phyloP scores from a whole-genome alignment of 2,888 invertebrate genomes.

The Loripinus fragilis region DNA sequence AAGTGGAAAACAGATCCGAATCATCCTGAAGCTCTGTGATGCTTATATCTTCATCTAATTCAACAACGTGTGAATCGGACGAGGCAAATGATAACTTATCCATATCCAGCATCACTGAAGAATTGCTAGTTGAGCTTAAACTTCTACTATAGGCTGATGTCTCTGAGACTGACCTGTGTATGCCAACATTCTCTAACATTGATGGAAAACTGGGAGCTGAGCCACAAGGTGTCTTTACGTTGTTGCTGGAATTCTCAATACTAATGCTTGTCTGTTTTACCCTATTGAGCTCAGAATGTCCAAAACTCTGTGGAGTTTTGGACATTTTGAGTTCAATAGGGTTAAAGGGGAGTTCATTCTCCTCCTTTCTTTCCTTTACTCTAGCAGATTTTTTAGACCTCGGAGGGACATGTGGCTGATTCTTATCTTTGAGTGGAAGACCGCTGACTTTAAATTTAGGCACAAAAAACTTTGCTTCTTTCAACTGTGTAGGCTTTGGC shows the following conservation, averaged over 20 bases:
- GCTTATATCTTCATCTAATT: conserved; percentile 59
- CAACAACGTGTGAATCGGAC: conserved; percentile 56
- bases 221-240: too few species aligned
- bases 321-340: too few species aligned
- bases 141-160: conserved; percentile 3
- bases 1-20: conserved; percentile 38
- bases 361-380: not conserved
- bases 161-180: not conserved
- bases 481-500: not conserved
- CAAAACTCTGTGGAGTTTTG: too few species aligned
- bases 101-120: conserved; percentile 52
- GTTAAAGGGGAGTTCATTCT: not conserved
- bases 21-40: conserved; percentile 48
- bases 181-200: not conserved
- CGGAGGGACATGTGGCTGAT: conserved; percentile 26
- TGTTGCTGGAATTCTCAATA: not conserved
- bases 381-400: conserved; percentile 1
- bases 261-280: too few species aligned
- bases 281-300: too few species aligned
- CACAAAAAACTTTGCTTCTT: not conserved
- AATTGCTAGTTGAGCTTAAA: conserved; percentile 18
- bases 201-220: conserved; percentile 1
- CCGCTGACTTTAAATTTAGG: conserved; percentile 12
- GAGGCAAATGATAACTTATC: conserved; percentile 45
- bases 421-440: conserved; percentile 8